These are phyloP conservation scores for Melieria picta DNA, from an alignment of 2,888 invertebrate genomes.

Conservation along the genomic window DNA sequence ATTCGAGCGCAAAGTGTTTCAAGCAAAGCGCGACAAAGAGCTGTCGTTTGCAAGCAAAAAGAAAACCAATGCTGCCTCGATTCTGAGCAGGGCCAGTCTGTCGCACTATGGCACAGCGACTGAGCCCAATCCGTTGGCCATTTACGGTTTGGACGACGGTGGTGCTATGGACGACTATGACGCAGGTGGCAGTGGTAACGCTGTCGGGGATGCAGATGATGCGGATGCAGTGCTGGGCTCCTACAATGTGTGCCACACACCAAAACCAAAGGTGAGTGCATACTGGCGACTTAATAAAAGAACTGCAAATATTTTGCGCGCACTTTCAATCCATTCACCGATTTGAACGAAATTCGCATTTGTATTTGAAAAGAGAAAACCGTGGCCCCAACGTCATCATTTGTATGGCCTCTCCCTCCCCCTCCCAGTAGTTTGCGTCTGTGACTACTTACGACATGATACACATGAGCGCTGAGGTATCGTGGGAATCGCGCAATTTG, in stretches of 20 bases:
- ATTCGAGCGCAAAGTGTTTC: constrained; percentile 75
- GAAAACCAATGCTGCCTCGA: constrained; percentile 38
- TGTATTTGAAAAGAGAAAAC: too few relatives aligned
- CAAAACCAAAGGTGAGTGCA: constrained; percentile 60
- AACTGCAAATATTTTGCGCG: too few relatives aligned
- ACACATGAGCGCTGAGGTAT: constrained; percentile 21
- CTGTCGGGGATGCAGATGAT: constrained; percentile 39
- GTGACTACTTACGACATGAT: background rate
- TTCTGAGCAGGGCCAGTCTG: constrained; percentile 41
- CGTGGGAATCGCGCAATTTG: constrained; percentile 35
- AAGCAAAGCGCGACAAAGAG: constrained; percentile 66
- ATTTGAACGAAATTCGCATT: too few relatives aligned
- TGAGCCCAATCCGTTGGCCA: constrained; percentile 50
- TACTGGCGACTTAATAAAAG: too few relatives aligned
- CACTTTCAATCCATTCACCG: too few relatives aligned
- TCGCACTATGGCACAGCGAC: constrained; percentile 25
- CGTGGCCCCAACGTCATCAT: too few relatives aligned
- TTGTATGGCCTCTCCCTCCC: too few relatives aligned
- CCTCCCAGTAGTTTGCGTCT: too few relatives aligned
- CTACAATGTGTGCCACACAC: constrained; percentile 52
- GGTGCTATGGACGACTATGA: constrained; percentile 54
- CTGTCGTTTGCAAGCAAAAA: constrained; percentile 48
- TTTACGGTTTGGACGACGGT: constrained; percentile 55
- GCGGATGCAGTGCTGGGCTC: constrained; percentile 52
- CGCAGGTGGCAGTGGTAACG: constrained; percentile 14